Evolutionary conservation across 1,140 invertebrate genomes (phyloP), one percentile per base, ranked within the genome.

Genomic region (Habropoda laboriosa): DNA sequence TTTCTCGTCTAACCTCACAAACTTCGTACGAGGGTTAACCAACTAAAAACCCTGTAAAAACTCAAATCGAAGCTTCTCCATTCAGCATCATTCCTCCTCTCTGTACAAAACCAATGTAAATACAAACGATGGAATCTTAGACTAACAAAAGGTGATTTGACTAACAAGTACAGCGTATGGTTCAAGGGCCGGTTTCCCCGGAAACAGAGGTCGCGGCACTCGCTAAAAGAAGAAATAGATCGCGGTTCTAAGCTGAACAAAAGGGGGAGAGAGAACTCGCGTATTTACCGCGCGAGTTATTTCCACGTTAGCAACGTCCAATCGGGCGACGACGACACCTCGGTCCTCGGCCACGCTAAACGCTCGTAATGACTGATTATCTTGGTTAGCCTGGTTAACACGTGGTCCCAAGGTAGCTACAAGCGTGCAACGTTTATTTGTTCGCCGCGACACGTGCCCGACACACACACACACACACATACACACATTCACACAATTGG

Each of bases 311-410:
- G 51, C 74, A 55, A 32, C 47, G 75, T 24, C 87, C 83, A 90
- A 91, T 88, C 60, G 82, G 79, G 64, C 75, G 45, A 55, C 47
- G 66, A 51, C 49, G 77, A 79, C 57, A 40, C 18, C 82, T 76
- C 79, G 76, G 72, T 82, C 61, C 83, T 73, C 86, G 87, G 64
- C 51, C 74, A 79, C 89, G 91, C 90, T 92, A 93, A 92, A 91
- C 78, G 87, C 86, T 89, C 81, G 91, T 93, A 93, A 92, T 89
- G 88, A 92, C 89, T 89, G 90, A 92, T 92, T 92, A 92, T 92
- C 90, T 92, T 86, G 88, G 89, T 92, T 92, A 92, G 91, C 72
- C 88, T 90, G 88, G 89, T 93, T 93, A 92, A 92, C 92, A 91
- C 90, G 86, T 87, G 90, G 87, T 83, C 82, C 88, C 90, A 90